Conservation (phyloP, 2,797 vertebrate species). For the Anolis apletophallus region DNA sequence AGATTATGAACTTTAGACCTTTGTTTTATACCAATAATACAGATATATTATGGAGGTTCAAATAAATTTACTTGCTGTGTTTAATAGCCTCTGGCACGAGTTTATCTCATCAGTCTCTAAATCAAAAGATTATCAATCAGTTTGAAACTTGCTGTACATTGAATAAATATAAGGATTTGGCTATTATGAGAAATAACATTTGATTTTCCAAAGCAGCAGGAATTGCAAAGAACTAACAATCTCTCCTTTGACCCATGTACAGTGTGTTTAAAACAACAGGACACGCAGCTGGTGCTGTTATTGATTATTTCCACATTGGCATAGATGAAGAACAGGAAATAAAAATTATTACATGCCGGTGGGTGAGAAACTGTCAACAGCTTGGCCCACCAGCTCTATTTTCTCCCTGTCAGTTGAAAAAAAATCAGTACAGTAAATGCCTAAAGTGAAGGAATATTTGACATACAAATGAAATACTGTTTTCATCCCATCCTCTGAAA, state of each 20-base stretch:
- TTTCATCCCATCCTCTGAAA: conserved; percentile 21
- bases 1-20: background rate
- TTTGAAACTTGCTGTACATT: background rate
- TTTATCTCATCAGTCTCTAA: background rate
- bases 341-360: background rate
- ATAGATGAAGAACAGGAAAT: background rate
- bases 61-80: background rate
- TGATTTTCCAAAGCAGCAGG: background rate
- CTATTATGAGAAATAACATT: background rate
- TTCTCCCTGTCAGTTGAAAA: conserved; percentile 6
- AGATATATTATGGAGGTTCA: background rate
- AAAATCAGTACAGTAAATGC: background rate
- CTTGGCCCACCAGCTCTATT: conserved; percentile 7
- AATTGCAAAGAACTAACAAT: background rate
- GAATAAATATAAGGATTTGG: conserved; percentile 1
- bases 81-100: background rate
- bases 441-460: conserved; percentile 19
- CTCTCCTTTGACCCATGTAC: background rate
- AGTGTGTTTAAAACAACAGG: conserved; percentile 28
- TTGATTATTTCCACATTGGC: conserved; percentile 28
- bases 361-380: background rate
- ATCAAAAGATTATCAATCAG: background rate
- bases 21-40: too few relatives aligned
- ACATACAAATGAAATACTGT: conserved; percentile 26
- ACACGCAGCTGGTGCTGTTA: conserved; percentile 7